Evolutionary conservation across 2,113 vertebrate genomes (phyloP).

Genomic region (Hiodon tergisus): DNA sequence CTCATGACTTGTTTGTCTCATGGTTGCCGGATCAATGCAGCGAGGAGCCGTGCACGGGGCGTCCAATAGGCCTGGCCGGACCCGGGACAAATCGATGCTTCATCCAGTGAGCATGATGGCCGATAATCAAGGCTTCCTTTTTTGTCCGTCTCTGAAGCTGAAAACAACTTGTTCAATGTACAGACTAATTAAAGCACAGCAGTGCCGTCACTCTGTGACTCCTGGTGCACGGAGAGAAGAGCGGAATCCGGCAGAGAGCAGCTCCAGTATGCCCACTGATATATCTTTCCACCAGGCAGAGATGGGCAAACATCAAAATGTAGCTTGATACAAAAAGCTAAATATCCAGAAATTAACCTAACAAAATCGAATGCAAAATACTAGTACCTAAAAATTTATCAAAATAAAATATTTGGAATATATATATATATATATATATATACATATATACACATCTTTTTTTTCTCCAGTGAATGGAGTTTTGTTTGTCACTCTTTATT

Average conservation of each 20-base stretch:
- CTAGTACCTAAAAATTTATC: too few relatives aligned
- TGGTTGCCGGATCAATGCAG: conserved; percentile 5
- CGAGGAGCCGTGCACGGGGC: neutral
- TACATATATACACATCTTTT: too few relatives aligned
- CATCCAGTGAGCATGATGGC: neutral
- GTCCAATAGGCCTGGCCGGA: neutral
- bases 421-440: too few relatives aligned
- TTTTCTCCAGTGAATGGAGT: too few relatives aligned
- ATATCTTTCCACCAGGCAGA: conserved; percentile 27
- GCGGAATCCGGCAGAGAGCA: conserved; percentile 18
- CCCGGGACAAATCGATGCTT: conserved; percentile 10
- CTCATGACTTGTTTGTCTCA: conserved; percentile 13
- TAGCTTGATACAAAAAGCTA: too few relatives aligned
- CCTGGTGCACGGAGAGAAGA: conserved; percentile 30
- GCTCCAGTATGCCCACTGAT: conserved; percentile 30
- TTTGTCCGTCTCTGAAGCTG: conserved; percentile 10
- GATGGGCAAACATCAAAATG: too few relatives aligned
- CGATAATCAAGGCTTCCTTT: conserved; percentile 26
- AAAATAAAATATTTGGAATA: too few relatives aligned
- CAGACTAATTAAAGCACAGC: conserved; percentile 30
- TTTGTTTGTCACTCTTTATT: too few relatives aligned
- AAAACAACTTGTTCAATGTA: conserved; percentile 23
- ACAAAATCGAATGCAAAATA: too few relatives aligned
- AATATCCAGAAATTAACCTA: too few relatives aligned
- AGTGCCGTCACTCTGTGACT: conserved; percentile 22